Percentiles rank a stretch among this genome's conserved stretches.
These are phyloP conservation scores for Dicranocentrus wangi DNA, from an alignment of 2,888 invertebrate species.

Conservation along the genomic window DNA sequence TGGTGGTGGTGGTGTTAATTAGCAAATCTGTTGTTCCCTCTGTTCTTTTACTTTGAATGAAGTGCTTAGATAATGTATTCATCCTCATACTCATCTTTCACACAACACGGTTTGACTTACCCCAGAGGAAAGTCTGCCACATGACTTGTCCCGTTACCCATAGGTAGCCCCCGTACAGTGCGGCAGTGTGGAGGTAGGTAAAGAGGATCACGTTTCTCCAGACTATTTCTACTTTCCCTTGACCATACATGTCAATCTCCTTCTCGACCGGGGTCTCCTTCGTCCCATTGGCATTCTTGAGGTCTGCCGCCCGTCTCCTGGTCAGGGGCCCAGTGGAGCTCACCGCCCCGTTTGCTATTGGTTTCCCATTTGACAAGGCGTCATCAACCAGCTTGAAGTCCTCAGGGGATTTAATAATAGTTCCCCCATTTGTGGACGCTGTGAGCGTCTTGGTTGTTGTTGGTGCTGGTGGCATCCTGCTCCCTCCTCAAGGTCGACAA, in stretches of 20 bases:
- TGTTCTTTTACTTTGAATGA: too few relatives aligned
- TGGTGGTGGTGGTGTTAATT: too few relatives aligned
- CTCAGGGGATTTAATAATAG: constrained; percentile 59
- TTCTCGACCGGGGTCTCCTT: constrained; percentile 3
- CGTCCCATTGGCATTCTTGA: constrained; percentile 1
- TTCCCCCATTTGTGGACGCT: constrained; percentile 62
- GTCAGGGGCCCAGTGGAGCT: constrained; percentile 14
- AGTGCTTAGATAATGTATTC: too few relatives aligned
- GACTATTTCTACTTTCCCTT: constrained; percentile 77
- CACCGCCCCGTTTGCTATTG: constrained; percentile 7
- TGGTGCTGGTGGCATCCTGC: constrained; percentile 70
- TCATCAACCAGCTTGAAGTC: constrained; percentile 51
- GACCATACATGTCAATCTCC: constrained; percentile 40
- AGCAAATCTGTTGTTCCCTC: too few relatives aligned
- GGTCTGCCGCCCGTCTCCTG: neutral
- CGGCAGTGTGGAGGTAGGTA: constrained; percentile 83
- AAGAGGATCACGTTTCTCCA: constrained; percentile 90
- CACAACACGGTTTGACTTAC: constrained; percentile 48
- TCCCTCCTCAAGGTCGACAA: constrained; percentile 5
- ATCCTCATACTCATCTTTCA: constrained; percentile 59
- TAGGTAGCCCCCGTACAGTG: constrained; percentile 85
- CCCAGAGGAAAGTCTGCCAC: constrained; percentile 72
- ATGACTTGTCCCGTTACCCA: constrained; percentile 76
- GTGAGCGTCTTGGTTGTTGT: constrained; percentile 70
- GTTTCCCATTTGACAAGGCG: constrained; percentile 43